phyloP scores from a whole-genome alignment of 2,888 invertebrate genomes.

The Aethes cnicana region DNA sequence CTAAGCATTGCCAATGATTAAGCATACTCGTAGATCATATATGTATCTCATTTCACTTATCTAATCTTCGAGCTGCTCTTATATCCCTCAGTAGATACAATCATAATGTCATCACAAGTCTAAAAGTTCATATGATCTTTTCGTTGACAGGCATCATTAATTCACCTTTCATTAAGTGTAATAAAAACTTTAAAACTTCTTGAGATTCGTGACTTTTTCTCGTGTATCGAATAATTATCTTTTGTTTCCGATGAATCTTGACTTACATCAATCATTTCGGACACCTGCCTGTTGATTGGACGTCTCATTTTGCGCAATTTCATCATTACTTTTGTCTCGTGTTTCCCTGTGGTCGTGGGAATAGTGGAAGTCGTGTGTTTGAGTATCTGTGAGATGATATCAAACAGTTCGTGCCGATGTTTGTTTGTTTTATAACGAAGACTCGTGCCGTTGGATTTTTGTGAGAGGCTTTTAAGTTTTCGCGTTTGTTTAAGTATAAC shows the following conservation, averaged over 20 bases:
- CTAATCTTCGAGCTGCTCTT: no score
- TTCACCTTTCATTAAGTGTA: conserved; percentile 26
- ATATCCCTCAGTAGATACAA: conserved; percentile 3
- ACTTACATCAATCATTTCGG: conserved; percentile 42
- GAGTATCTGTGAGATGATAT: conserved; percentile 15
- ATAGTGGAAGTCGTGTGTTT: conserved; percentile 28
- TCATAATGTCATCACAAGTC: conserved; percentile 26
- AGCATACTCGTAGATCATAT: no score
- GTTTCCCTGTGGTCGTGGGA: conserved; percentile 37
- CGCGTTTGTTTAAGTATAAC: no score
- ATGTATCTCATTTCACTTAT: no score
- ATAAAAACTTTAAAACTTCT: conserved; percentile 24
- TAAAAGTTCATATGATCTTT: conserved; percentile 18
- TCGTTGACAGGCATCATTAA: conserved; percentile 15
- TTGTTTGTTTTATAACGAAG: conserved; percentile 21
- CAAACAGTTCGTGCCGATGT: conserved; percentile 21
- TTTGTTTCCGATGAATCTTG: conserved; percentile 45
- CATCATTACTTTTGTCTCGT: conserved; percentile 35
- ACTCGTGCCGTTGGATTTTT: conserved; percentile 1
- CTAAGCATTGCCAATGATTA: no score
- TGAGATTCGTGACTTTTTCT: conserved; percentile 17
- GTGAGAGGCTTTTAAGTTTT: background rate
- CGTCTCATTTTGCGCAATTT: conserved; percentile 38
- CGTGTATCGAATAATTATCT: conserved; percentile 33
- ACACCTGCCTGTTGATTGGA: conserved; percentile 34